Percentiles rank a stretch among this genome's conserved stretches.
These are phyloP conservation scores for Stegodyphus mimosarum DNA, from an alignment of 1,140 invertebrate species.

Conservation along the genomic window DNA sequence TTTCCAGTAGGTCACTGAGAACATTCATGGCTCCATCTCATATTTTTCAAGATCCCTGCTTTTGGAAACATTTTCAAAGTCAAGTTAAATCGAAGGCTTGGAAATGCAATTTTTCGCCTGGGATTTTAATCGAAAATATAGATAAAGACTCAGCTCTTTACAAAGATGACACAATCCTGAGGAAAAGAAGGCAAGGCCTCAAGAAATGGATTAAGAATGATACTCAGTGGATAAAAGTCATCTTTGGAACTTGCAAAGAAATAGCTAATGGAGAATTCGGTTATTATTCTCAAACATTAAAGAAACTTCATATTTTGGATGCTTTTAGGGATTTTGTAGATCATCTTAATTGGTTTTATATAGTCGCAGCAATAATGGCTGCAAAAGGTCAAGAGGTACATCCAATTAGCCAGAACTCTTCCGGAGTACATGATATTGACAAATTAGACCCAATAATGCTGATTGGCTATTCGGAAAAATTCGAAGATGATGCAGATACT, in stretches of 20 bases:
- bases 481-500: conserved; percentile 30
- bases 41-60: conserved; percentile 27
- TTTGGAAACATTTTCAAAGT: conserved; percentile 22
- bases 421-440: conserved; percentile 45
- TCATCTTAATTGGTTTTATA: conserved; percentile 36
- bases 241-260: conserved; percentile 22
- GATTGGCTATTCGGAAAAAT: conserved; percentile 40
- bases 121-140: neutral
- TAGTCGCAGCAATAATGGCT: conserved; percentile 19
- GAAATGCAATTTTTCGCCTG: conserved; percentile 2
- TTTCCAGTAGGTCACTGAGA: too few relatives aligned
- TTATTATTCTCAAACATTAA: neutral
- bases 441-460: conserved; percentile 47
- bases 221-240: conserved; percentile 8
- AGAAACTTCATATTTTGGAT: conserved; percentile 19
- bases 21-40: too few relatives aligned
- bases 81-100: conserved; percentile 4
- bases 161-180: conserved; percentile 9
- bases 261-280: neutral
- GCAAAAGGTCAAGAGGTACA: conserved; percentile 1
- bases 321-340: conserved; percentile 31
- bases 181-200: neutral
- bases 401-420: conserved; percentile 21
- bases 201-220: neutral
- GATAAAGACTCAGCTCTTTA: conserved; percentile 26